These are phyloP conservation scores for Macroramphosus scolopax DNA, from an alignment of 2,797 vertebrate genomes.

Conservation along the genomic window DNA sequence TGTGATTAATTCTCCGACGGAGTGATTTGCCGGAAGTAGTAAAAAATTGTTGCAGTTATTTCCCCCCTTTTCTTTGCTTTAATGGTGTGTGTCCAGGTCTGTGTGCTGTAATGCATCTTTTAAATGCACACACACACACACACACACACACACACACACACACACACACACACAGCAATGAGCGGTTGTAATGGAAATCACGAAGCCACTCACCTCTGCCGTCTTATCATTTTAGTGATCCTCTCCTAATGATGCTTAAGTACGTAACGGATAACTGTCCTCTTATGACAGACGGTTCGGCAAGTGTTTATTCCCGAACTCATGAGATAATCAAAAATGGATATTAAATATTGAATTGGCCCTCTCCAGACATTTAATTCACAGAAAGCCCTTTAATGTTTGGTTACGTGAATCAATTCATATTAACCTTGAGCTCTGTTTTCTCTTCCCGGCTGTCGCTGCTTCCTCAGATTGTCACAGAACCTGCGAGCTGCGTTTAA, in stretches of 20 bases:
- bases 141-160: too few relatives aligned
- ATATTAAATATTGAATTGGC: constrained; percentile 65
- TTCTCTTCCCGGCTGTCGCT: constrained; percentile 25
- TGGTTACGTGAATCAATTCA: constrained; percentile 44
- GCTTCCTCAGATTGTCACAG: constrained; percentile 40
- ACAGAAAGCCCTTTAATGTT: constrained; percentile 44
- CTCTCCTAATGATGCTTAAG: constrained; percentile 66
- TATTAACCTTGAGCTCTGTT: constrained; percentile 43
- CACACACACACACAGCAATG: constrained; percentile 36
- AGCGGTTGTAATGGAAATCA: constrained; percentile 69
- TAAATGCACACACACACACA: too few relatives aligned
- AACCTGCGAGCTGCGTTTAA: constrained; percentile 48
- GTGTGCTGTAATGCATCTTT: constrained; percentile 62
- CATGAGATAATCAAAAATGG: constrained; percentile 68
- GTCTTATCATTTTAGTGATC: constrained; percentile 70
- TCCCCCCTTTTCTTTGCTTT: constrained; percentile 48
- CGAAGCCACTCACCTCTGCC: constrained; percentile 53
- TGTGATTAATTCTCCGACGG: constrained; percentile 77
- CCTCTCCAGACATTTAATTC: constrained; percentile 44
- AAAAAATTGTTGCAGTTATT: constrained; percentile 53
- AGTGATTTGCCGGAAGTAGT: constrained; percentile 58
- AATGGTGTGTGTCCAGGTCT: constrained; percentile 35
- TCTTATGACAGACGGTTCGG: constrained; percentile 61
- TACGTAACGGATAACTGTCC: constrained; percentile 70
- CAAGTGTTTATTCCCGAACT: constrained; percentile 59